Percentiles rank a stretch among this genome's conserved stretches.
Evolutionary conservation across 1,140 invertebrate species (phyloP).

Genomic region (Littorina saxatilis): DNA sequence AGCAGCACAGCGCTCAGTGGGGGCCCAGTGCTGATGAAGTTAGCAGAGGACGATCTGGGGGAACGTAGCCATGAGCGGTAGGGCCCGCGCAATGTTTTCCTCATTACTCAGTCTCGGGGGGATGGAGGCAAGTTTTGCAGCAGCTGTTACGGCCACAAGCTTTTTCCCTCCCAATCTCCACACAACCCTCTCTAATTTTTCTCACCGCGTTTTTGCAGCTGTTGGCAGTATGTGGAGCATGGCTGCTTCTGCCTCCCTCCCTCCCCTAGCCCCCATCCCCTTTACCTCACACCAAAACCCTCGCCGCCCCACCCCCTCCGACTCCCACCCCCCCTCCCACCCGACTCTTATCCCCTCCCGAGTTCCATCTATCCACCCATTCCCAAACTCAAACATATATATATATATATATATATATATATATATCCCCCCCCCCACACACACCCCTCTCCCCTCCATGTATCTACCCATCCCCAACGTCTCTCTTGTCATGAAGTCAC

Average conservation of each 20-base stretch:
- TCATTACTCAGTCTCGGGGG: slow-evolving; percentile 28
- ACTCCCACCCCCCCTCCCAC: not conserved
- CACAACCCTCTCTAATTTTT: slow-evolving; percentile 35
- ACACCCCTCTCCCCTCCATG: not conserved
- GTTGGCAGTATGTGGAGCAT: slow-evolving; percentile 36
- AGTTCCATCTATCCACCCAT: not conserved
- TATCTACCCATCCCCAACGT: too few species aligned
- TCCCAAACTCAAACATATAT: not conserved
- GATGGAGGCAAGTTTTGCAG: slow-evolving; percentile 11
- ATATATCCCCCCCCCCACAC: not conserved
- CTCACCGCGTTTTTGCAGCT: slow-evolving; percentile 37
- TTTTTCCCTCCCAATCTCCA: not conserved
- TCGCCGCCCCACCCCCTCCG: not conserved
- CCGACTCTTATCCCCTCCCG: not conserved
- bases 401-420: too few species aligned
- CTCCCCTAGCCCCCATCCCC: not conserved
- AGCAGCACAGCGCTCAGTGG: not conserved
- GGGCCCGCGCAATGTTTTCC: not conserved
- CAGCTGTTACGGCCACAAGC: slow-evolving; percentile 24
- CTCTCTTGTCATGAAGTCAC: not conserved
- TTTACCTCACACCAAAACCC: not conserved
- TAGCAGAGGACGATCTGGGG: not conserved
- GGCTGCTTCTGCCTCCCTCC: not conserved
- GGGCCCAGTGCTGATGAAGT: not conserved
- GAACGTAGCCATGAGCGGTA: not conserved